Evolutionary conservation across 2,888 invertebrate species (phyloP).

Genomic region (Aphrophora alni): DNA sequence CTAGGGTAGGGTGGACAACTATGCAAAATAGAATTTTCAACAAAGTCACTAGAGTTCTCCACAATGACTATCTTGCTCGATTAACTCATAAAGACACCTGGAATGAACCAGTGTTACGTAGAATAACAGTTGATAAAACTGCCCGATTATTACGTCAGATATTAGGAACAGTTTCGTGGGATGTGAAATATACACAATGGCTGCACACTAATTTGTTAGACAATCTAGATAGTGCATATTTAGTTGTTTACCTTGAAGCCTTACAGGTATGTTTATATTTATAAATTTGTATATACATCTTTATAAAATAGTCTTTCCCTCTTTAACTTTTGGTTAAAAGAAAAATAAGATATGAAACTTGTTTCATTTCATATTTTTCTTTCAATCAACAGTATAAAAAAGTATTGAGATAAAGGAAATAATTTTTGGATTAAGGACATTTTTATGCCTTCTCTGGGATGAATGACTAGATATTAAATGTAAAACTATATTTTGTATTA

Average conservation of each 20-base stretch:
- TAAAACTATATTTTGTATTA: no score
- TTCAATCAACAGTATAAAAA: no score
- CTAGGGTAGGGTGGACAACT: conserved; percentile 68
- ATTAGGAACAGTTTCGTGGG: conserved; percentile 73
- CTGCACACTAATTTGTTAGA: conserved; percentile 75
- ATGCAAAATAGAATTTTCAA: conserved; percentile 70
- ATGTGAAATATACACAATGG: conserved; percentile 76
- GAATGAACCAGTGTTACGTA: conserved; percentile 72
- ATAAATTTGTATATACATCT: no score
- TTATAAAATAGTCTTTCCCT: no score
- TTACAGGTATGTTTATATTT: conserved; percentile 64
- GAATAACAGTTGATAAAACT: conserved; percentile 74
- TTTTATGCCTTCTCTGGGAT: no score
- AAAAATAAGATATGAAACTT: no score
- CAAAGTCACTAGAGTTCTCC: conserved; percentile 69
- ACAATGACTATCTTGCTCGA: conserved; percentile 69
- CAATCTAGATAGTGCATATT: conserved; percentile 63
- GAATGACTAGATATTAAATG: no score
- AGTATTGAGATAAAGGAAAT: no score
- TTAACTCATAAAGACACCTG: conserved; percentile 65
- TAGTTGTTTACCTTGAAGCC: conserved; percentile 78
- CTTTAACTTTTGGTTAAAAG: no score
- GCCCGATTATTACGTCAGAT: conserved; percentile 67
- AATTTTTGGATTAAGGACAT: no score
- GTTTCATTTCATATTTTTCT: no score